These are phyloP conservation scores for Laticauda colubrina DNA, from an alignment of 2,113 vertebrate genomes.

Conservation along the genomic window DNA sequence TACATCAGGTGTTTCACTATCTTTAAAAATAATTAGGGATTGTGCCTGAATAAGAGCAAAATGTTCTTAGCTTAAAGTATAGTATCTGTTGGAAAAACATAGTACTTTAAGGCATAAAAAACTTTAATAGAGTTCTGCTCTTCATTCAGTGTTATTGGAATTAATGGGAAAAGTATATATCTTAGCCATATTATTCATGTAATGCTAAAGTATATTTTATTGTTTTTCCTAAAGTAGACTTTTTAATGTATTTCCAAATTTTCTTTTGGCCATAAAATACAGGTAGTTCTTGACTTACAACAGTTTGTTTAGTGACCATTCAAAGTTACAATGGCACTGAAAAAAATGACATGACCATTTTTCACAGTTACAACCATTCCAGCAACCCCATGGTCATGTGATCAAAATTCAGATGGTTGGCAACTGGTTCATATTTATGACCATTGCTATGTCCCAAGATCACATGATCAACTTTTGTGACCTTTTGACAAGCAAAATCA, in stretches of 20 bases:
- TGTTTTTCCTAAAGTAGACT: neutral
- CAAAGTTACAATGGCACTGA: neutral
- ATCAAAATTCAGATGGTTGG: no score
- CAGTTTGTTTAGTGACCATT: neutral
- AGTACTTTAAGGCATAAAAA: neutral
- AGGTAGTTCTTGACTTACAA: neutral
- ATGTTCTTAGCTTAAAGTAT: neutral
- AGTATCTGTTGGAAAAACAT: neutral
- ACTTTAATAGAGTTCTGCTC: neutral
- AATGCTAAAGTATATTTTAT: neutral
- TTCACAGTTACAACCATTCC: neutral
- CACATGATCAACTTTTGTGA: neutral
- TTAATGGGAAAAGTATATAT: neutral
- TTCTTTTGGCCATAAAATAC: neutral
- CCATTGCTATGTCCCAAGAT: neutral
- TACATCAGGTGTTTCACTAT: neutral
- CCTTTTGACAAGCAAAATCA: neutral
- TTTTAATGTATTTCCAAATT: neutral
- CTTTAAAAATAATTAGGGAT: neutral
- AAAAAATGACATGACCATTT: neutral
- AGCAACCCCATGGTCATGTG: no score
- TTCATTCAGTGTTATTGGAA: neutral
- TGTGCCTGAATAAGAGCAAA: neutral
- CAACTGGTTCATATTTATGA: neutral
- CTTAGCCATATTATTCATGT: neutral